Percentiles rank a stretch among this genome's conserved stretches.
Evolutionary conservation across 1,140 invertebrate species (phyloP).

Genomic region (Orchestia grillus): DNA sequence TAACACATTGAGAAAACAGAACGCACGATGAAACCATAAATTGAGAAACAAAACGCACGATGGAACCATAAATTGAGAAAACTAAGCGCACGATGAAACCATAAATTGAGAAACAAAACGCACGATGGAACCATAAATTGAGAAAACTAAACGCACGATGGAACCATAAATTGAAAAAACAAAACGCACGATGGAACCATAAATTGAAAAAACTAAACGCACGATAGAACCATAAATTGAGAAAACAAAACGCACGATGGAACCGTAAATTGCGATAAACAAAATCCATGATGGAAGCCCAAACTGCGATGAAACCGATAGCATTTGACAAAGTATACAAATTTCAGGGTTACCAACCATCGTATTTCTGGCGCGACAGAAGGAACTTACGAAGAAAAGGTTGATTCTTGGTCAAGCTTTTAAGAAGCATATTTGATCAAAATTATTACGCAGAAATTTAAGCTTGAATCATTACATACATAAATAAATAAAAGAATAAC

Average conservation of each 20-base stretch:
- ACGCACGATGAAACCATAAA: neutral
- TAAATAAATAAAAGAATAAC: no score
- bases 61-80: neutral
- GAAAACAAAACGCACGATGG: no score
- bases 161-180: no score
- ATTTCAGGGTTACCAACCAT: neutral
- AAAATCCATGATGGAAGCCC: neutral
- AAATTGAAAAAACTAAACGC: no score
- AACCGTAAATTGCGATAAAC: no score
- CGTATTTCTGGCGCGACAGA: neutral
- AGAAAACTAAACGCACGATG: neutral
- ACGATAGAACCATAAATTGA: no score
- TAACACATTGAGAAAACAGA: no score
- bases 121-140: neutral
- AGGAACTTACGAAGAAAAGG: neutral
- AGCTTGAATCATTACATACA: neutral
- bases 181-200: no score
- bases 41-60: neutral
- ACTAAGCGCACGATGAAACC: no score
- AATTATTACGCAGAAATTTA: neutral
- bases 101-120: no score
- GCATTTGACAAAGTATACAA: neutral
- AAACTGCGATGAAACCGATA: neutral
- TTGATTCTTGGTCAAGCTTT: neutral
- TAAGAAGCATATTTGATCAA: neutral